Conservation (phyloP, 2,888 invertebrate species). For the Drosophila melanocephala region DNA sequence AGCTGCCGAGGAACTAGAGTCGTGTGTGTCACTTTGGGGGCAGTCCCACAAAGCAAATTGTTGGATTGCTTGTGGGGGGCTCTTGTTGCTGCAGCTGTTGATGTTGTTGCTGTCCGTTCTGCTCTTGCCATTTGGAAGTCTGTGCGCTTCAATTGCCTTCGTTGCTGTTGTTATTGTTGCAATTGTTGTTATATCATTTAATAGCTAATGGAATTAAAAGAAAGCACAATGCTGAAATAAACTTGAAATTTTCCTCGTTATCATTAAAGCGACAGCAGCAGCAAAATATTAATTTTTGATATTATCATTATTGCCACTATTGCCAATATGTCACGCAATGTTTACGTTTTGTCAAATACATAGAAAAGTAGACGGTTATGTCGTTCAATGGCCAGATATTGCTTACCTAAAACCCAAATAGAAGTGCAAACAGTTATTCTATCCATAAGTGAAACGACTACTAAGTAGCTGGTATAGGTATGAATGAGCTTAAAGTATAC, state of each 20-base stretch:
- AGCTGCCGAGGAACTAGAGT: slow-evolving; percentile 22
- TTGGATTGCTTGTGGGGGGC: slow-evolving; percentile 16
- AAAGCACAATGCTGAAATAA: slow-evolving; percentile 10
- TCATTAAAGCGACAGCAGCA: slow-evolving; percentile 10
- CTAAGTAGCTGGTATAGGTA: not conserved
- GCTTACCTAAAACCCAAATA: not conserved
- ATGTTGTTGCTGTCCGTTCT: slow-evolving; percentile 14
- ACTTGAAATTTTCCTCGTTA: not conserved
- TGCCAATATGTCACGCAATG: slow-evolving; percentile 7
- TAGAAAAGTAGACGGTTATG: not conserved
- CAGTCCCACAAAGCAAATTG: slow-evolving; percentile 32
- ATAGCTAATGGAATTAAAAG: slow-evolving; percentile 27
- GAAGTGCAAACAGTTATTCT: not conserved
- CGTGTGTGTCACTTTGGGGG: slow-evolving; percentile 36
- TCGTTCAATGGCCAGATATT: not conserved
- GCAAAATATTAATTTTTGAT: slow-evolving; percentile 5
- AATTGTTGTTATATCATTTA: slow-evolving; percentile 17
- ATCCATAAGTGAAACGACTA: not conserved
- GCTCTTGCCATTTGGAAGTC: slow-evolving; percentile 31
- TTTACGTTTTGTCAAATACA: not conserved
- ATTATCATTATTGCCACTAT: not conserved
- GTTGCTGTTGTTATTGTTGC: slow-evolving; percentile 4
- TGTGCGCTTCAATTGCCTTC: slow-evolving; percentile 36
- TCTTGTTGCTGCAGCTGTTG: slow-evolving; percentile 29
- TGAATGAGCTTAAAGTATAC: not conserved